phyloP scores from a whole-genome alignment of 2,888 invertebrate species.

The Beris chalybata region DNA sequence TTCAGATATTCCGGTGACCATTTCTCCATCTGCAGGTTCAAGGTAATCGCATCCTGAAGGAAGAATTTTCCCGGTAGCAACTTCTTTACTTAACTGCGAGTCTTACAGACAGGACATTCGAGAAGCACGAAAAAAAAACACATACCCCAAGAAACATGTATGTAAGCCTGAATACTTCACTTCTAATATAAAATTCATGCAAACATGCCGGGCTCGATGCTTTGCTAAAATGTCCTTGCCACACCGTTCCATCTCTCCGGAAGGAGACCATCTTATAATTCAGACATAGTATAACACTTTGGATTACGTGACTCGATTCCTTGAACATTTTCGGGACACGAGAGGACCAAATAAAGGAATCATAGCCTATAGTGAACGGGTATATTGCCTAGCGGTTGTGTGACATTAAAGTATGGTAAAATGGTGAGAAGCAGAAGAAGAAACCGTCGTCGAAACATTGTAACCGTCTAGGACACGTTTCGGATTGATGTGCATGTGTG shows the following conservation, averaged over 20 bases:
- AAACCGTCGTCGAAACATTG: constrained; percentile 15
- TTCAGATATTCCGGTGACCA: no score
- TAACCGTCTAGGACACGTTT: constrained; percentile 21
- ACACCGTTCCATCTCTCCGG: constrained; percentile 11
- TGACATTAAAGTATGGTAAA: not conserved
- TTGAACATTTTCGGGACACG: constrained; percentile 30
- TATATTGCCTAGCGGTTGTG: not conserved
- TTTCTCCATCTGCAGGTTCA: no score
- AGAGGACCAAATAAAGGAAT: constrained; percentile 29
- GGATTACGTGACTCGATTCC: constrained; percentile 44
- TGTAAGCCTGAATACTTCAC: constrained; percentile 3
- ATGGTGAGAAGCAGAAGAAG: constrained; percentile 4
- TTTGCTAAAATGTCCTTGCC: constrained; percentile 32
- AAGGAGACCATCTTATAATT: constrained; percentile 43
- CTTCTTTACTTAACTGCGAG: no score
- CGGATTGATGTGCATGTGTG: constrained; percentile 32
- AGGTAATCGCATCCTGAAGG: no score
- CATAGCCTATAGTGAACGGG: constrained; percentile 9
- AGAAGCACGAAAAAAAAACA: not conserved
- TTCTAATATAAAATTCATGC: constrained; percentile 34
- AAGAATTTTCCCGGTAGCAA: no score
- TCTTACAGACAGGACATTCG: no score
- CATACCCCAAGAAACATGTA: constrained; percentile 12
- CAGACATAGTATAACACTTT: constrained; percentile 45
- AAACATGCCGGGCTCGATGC: constrained; percentile 31